Percentiles rank a stretch among this genome's conserved stretches.
Evolutionary conservation across 2,113 vertebrate species (phyloP).

Genomic region (Clarias gariepinus): DNA sequence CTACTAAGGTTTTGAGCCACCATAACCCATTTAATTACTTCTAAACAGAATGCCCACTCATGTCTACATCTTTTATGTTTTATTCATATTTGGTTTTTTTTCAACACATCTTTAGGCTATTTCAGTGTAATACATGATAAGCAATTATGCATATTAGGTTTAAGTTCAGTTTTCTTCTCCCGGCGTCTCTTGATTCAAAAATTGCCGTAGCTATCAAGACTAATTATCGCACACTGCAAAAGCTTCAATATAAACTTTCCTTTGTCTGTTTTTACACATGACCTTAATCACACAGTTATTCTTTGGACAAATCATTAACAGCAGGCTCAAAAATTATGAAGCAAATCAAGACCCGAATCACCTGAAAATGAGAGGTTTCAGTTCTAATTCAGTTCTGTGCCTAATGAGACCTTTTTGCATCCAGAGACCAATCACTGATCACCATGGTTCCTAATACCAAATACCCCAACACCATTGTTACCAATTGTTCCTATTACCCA

Average conservation of each 20-base stretch:
- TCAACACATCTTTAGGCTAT: neutral
- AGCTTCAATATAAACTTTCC: conserved; percentile 2
- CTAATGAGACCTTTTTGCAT: neutral
- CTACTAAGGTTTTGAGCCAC: neutral
- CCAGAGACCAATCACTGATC: neutral
- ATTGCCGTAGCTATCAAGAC: neutral
- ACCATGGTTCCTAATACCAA: neutral
- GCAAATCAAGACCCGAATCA: neutral
- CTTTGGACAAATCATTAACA: neutral
- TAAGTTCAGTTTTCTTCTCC: neutral
- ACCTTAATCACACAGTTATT: neutral
- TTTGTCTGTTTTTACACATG: neutral
- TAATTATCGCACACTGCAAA: neutral
- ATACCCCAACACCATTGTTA: neutral
- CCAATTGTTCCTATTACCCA: too few species aligned
- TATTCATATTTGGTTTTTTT: neutral
- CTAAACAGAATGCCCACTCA: too few species aligned
- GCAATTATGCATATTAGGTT: neutral
- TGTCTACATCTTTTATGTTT: neutral
- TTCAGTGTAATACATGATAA: neutral
- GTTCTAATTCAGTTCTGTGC: neutral
- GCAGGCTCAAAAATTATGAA: neutral
- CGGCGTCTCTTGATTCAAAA: neutral
- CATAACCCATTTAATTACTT: neutral
- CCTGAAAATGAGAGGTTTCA: neutral